Base-by-base conservation (phyloP, 2,113 vertebrate species). In the Suricata suricatta region DNA sequence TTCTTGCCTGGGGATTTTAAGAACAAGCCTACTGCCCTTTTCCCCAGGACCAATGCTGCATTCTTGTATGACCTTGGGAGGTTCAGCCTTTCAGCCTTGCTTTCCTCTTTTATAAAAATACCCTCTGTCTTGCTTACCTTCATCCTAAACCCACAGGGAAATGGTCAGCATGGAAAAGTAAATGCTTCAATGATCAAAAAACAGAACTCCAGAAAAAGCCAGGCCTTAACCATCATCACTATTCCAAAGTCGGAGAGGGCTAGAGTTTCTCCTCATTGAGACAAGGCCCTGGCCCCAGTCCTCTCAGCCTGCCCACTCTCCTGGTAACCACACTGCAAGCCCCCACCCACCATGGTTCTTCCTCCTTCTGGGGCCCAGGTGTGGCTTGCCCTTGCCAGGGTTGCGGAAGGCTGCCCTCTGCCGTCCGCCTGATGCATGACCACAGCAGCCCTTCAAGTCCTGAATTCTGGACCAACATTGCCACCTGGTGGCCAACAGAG, bases 331-430 rank as follows among this genome's bases (percentile, higher is more conserved):
- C 14, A 4, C 35, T 14, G n/a, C 57, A 52, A 84, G 47, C 7
- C 63, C 19, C 63, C 17, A 52, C 15, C 50, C 71, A 10, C 83
- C 69, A 21, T 9, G 8, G 52, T 81, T 54, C 38, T 47, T 79
- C 72, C 47, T 38, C 38, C 23, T 94, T 68, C 69, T 5, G 2
- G 50, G 10, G 16, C 27, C 38, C 13, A 7, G 7, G 31, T 5
- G 17, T 1, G 19, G 3, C n/a, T 33, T 27, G 33, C 35, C 0
- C 7, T 47, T 11, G 27, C 33, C 87, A 88, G 19, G 41, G 63
- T 29, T 66, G 35, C 57, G 52, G 63, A 44, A 93, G 52, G 16
- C 96, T 96, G 93, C 95, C 94, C 96, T 93, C 96, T 98, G 92
- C 84, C 13, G 91, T 29, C 76, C 64, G 50, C 27, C 31, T 35